A percentile compares a stretch with the other conserved stretches of the same genome.
Conservation (phyloP, 2,888 invertebrate genomes). For the Agapostemon virescens region DNA sequence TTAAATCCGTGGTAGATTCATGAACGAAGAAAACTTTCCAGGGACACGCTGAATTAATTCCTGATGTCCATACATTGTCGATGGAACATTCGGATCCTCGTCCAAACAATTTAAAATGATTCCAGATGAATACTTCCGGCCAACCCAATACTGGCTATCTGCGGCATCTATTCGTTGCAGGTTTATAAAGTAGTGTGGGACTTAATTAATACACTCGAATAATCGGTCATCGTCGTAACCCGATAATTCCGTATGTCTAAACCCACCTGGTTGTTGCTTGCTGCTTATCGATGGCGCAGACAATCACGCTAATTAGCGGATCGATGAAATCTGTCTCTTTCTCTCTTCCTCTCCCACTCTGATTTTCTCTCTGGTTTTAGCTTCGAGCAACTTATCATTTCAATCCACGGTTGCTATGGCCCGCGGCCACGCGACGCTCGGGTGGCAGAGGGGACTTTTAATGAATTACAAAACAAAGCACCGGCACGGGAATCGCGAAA, state of each 20-base stretch:
- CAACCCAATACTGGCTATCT: conserved; percentile 12
- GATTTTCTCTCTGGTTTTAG: neutral
- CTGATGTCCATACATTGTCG: too few relatives aligned
- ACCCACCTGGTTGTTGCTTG: conserved; percentile 28
- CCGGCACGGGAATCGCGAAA: conserved; percentile 29
- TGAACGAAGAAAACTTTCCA: too few relatives aligned
- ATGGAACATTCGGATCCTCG: too few relatives aligned
- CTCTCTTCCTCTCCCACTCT: neutral
- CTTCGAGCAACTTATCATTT: conserved; percentile 27
- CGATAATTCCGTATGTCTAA: conserved; percentile 29
- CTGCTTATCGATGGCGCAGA: conserved; percentile 21
- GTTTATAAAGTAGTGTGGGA: conserved; percentile 6
- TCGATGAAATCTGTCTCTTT: conserved; percentile 23
- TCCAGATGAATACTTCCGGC: neutral
- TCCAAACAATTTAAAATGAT: neutral
- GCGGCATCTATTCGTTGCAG: conserved; percentile 21
- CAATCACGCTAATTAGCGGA: conserved; percentile 43
- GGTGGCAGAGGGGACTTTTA: conserved; percentile 36
- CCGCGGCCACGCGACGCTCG: neutral
- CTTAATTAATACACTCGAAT: conserved; percentile 37
- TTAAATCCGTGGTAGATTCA: too few relatives aligned
- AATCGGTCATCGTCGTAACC: conserved; percentile 26
- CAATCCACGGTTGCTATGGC: conserved; percentile 11
- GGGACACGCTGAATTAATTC: too few relatives aligned
- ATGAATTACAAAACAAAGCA: conserved; percentile 58